Conservation (phyloP, 2,888 invertebrate genomes). For the Drosophila maculinotata region DNA sequence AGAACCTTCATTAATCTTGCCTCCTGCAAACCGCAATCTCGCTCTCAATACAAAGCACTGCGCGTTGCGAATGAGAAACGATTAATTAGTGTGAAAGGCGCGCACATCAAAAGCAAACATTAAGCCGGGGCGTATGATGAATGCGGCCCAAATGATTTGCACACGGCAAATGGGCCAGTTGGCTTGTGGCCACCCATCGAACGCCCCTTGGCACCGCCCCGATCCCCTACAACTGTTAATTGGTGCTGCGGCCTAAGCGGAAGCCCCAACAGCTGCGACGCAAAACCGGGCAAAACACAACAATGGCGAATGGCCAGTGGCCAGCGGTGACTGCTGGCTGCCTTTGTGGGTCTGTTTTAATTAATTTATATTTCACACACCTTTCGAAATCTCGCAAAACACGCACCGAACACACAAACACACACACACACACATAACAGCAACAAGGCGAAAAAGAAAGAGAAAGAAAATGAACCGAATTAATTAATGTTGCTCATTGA, state of each 20-base stretch:
- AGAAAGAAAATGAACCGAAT: constrained; percentile 38
- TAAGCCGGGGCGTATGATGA: constrained; percentile 74
- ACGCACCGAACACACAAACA: constrained; percentile 29
- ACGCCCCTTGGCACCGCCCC: constrained; percentile 7
- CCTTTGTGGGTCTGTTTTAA: constrained; percentile 69
- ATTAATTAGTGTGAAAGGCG: constrained; percentile 75
- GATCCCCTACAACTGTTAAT: constrained; percentile 58
- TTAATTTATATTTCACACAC: constrained; percentile 78
- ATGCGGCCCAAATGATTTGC: constrained; percentile 79
- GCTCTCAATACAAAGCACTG: constrained; percentile 38
- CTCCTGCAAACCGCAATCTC: constrained; percentile 52
- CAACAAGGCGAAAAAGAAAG: constrained; percentile 18
- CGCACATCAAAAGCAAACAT: constrained; percentile 77
- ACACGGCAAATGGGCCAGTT: constrained; percentile 16
- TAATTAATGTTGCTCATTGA: constrained; percentile 41
- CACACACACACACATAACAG: constrained; percentile 6
- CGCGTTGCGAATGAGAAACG: constrained; percentile 59
- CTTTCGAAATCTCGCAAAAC: constrained; percentile 47
- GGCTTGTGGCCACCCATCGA: constrained; percentile 8
- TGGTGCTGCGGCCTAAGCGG: constrained; percentile 51
- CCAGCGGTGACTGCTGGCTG: constrained; percentile 21
- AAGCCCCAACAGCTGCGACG: constrained; percentile 57
- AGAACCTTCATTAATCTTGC: constrained; percentile 67
- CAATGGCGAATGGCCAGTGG: constrained; percentile 45
- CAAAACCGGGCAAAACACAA: constrained; percentile 34